Evolutionary conservation across 37 sponge, comb jelly and placozoan genomes (phyloP), one percentile per base, ranked within the genome.

Genomic region (Crambe crambe): DNA sequence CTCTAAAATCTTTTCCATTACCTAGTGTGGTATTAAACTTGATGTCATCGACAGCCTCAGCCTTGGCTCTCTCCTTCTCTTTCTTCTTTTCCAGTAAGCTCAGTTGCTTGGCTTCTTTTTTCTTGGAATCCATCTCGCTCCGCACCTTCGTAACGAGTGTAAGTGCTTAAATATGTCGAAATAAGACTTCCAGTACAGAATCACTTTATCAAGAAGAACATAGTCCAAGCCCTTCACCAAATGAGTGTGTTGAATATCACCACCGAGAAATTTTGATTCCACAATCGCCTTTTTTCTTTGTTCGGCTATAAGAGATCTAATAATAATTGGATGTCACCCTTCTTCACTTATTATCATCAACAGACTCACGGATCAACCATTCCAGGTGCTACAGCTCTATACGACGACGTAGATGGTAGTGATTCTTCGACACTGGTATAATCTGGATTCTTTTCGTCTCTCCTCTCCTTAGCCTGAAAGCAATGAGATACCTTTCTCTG

Each of bases 191-290:
- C 76, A 59, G 51, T 2, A 76, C 57, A 60, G n/a, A n/a, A n/a
- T 22, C 32, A 99, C 97, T 89, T 99, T 99, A 62, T 98, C 94
- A 67, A 96, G 86, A 18, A 98, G 87, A 0, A 93, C 95, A 83
- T 88, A 98, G 47, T 98, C 99, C 73, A 98, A 80, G 1, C 99
- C 99, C 72, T 98, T 98, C 86, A 98, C 99, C 73, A 98, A 75
- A 75, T 98, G 99, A 26, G 99, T 98, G 54, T 98, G 99, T 59
- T 95, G 89, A 95, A 98, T 91, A 79, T 98, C 99, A 42, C 99
- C 99, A 32, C 99, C 99, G 18, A 98, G 78, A 44, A 87, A 98
- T 64, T 98, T 98, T 65, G 92, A 91, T 72, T 98, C 99, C 51
- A 91, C 85, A 56, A 98, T 98, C 3, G 75, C 93, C 64, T 91